Conservation (phyloP, 2,113 vertebrate species). For the Brachyhypopomus occidentalis region DNA sequence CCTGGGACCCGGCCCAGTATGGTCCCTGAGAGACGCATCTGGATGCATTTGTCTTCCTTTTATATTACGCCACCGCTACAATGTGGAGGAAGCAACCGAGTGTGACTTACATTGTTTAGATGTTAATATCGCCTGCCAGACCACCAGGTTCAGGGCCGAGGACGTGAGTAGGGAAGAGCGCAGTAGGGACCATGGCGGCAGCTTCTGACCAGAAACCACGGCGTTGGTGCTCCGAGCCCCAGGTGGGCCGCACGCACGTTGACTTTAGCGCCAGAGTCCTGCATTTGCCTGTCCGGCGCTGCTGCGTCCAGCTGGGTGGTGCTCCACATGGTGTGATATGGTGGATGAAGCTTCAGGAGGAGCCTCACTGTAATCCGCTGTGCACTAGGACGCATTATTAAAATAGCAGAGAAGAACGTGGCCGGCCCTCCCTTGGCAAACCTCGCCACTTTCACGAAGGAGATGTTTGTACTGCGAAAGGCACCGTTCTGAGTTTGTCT, state of each 20-base stretch:
- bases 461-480: neutral
- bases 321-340: no score
- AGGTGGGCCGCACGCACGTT: neutral
- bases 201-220: no score
- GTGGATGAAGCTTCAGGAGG: conserved; percentile 1
- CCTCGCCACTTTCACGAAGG: neutral
- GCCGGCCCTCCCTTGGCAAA: neutral
- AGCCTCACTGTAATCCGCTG: neutral
- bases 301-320: neutral
- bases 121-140: conserved; percentile 1
- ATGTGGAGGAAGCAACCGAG: neutral
- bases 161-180: neutral
- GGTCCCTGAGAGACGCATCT: conserved; percentile 46
- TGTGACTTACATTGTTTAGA: neutral
- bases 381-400: conserved; percentile 23
- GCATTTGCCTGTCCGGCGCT: neutral
- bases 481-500: neutral
- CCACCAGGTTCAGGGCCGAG: neutral
- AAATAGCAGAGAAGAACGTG: neutral
- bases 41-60: conserved; percentile 52
- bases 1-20: neutral
- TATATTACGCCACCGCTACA: conserved; percentile 27
- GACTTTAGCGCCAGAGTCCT: neutral
- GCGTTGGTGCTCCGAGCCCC: no score
- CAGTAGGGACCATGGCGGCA: neutral